Evolutionary conservation across 2,113 vertebrate species (phyloP), one percentile per base, ranked within the genome.

Genomic region (Orycteropus afer): DNA sequence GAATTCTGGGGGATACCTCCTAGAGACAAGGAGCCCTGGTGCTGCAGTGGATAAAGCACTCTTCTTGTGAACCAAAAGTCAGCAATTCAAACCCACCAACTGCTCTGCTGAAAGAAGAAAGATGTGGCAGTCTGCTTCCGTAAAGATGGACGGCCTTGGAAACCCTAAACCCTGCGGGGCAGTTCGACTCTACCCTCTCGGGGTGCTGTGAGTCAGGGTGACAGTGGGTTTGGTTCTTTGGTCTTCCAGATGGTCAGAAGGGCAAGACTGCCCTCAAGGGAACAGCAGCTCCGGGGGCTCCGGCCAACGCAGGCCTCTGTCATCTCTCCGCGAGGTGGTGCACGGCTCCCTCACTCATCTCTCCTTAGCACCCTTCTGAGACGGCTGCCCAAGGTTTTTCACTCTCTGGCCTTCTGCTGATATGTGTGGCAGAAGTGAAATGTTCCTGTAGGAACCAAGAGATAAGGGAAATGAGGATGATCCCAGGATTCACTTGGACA

Each of bases 271-370:
- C 20, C 57, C 32, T 49, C 34, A 6, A 22, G 17, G 53, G 15
- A 32, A n/a, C 0, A 10, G 4, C 17, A 7, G 1, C n/a, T 63
- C 45, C 2, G 55, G 40, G 1, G 5, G 47, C 20, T 17, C 37
- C 15, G 29, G 34, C n/a, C 42, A 29, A 5, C 17, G 27, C 57
- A 14, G 80, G 40, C 81, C 37, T 40, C 69, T 7, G 1, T 37
- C 4, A 11, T 42, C 42, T 8, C 12, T 29, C 47, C 12, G 17
- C 8, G 1, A 15, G 49, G 15, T 2, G 0, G 34, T 5, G 0
- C 1, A 7, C 5, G 23, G 57, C 40, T 14, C 45, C 42, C 23
- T 9, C 7, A 10, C 65, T 59, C 3, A 1, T 17, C 10, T 59
- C 25, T 45, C 76, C 37, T 53, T 11, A 0, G 32, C 17, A 1